Base-by-base conservation (phyloP, 2,113 vertebrate species). In the Fulmarus glacialis region DNA sequence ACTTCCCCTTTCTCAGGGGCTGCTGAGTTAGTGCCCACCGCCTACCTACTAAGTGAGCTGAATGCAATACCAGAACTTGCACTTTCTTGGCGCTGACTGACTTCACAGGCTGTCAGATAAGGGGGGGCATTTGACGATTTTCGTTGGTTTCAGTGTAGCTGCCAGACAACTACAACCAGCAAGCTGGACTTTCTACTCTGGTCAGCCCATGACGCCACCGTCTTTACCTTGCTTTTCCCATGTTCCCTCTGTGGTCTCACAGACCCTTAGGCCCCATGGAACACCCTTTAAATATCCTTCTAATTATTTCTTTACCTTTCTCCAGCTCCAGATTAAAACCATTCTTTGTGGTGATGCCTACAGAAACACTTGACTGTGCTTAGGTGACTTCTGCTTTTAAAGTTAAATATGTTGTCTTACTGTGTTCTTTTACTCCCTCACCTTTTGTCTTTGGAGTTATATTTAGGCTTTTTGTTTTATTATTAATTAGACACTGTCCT, bases 391-490 rank as follows among this genome's bases (percentile, higher is more conserved):
- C 26, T 80, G 30, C 47, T 81, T 52, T 64, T 32, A 11, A 78
- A 78, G 32, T 34, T 56, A 72, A 72, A 80, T 58, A 36, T 60
- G 10, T 82, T 91, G 75, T 40, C 60, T 82, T 36, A 20, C 9
- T 27, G 4, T 19, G 43, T 42, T 73, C 42, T 81, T 71, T n/a
- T 87, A 45, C 30, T 71, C 42, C 58, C 23, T 74, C 42, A 74
- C 67, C 45, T 90, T 90, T 90, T 72, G 30, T 73, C 67, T 87
- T 73, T 53, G 62, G 75, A 90, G 38, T 72, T 87, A 59, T 55
- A 87, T 74, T 89, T 91, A 93, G 60, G 23, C n/a, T 82, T 89
- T 60, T 89, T 84, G 73, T 79, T 95, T 85, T 81, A 93, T 88
- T 93, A 81, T 91, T 95, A 58, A 91, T 89, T 26, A 93, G 83